Base-by-base conservation (phyloP, 2,888 invertebrate species). In the Podabrus alpinus region DNA sequence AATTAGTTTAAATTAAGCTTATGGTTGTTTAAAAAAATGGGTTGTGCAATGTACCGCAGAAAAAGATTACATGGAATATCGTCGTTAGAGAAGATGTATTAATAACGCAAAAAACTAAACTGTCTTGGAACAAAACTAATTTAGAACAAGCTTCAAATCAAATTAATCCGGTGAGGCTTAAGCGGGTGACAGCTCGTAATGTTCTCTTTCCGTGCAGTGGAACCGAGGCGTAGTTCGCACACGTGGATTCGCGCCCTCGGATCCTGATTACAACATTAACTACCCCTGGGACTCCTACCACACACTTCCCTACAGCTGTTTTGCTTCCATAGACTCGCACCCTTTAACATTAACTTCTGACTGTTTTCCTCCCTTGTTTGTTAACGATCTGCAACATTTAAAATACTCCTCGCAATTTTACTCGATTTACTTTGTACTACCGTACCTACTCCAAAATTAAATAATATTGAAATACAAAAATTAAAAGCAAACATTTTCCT, bases 261-360 rank as follows among this genome's bases (percentile, higher is more conserved):
- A 83, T 83, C 82, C 83, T 83, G 83, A 84, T 84, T 84, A 84
- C 83, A 83, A 83, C 83, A 83, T 83, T 84, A 83, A 83, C 84
- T 82, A 82, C 82, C 82, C 83, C 78, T 75, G 79, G 81, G 72
- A 75, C 72, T 77, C 76, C 74, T 75, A 78, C 74, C 73, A 79
- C 79, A 72, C 72, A 73, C 75, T 72, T 72, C 70, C 72, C 75
- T 75, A 72, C 75, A 75, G 72, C 72, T 72, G 72, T 75, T 71
- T 72, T 75, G 71, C 72, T 75, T 75, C 75, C 75, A 72, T 72
- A 72, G 69, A 59, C 72, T 69, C 69, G 69, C 69, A 73, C 73
- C 73, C 73, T 73, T 69, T 59, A 68, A 21, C 62, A 66, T 66
- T 66, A 73, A 69, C 73, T 25, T 17, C 69, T 45, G 66, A 66